These are phyloP conservation scores for Amiota minor DNA, from an alignment of 2,888 invertebrate genomes.

Conservation along the genomic window DNA sequence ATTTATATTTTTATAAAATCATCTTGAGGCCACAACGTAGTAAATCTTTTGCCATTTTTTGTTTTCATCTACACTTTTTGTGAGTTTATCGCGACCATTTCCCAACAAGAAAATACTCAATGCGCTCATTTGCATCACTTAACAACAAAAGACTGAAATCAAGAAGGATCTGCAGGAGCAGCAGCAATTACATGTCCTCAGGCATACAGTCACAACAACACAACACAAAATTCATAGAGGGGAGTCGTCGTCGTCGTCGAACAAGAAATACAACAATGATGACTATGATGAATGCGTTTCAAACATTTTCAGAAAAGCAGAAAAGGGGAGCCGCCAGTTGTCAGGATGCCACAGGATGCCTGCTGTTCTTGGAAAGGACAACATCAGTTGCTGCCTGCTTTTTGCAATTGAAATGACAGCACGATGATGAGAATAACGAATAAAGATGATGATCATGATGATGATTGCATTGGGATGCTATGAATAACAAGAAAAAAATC, in stretches of 20 bases:
- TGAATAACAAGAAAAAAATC: too few relatives aligned
- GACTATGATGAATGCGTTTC: too few relatives aligned
- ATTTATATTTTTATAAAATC: too few relatives aligned
- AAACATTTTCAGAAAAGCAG: too few relatives aligned
- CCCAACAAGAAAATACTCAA: constrained; percentile 17
- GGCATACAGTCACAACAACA: constrained; percentile 29
- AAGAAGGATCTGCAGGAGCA: neutral
- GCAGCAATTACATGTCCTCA: constrained; percentile 55
- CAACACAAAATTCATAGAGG: too few relatives aligned
- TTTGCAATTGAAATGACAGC: constrained; percentile 16
- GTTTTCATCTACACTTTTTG: neutral
- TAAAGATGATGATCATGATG: constrained; percentile 7
- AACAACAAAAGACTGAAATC: constrained; percentile 33
- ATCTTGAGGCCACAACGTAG: too few relatives aligned
- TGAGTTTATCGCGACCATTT: neutral
- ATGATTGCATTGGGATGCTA: neutral
- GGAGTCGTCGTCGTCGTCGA: too few relatives aligned
- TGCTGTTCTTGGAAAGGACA: neutral
- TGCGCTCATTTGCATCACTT: constrained; percentile 62
- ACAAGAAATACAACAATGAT: too few relatives aligned
- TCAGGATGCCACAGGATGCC: too few relatives aligned
- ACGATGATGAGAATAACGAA: neutral
- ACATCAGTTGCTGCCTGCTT: constrained; percentile 17
- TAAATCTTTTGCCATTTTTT: neutral
- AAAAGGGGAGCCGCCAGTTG: too few relatives aligned